Evolutionary conservation across 2,797 vertebrate genomes (phyloP).

Genomic region (Podargus strigoides): DNA sequence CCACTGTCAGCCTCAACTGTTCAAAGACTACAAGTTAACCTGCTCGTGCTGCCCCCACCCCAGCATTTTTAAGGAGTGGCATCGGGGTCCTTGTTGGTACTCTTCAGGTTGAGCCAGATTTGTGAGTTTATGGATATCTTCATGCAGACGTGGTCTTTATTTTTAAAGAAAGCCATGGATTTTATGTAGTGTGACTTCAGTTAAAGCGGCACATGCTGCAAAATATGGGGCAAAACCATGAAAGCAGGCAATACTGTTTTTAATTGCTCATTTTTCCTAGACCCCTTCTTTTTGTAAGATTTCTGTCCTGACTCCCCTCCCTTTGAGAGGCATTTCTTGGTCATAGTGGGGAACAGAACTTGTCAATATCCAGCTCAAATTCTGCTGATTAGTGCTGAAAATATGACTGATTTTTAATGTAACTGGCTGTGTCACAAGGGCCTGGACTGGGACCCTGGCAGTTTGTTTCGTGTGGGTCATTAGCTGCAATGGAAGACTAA

Average conservation of each 20-base stretch:
- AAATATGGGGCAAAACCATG: background rate
- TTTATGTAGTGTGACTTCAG: background rate
- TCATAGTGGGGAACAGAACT: background rate
- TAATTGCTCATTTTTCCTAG: background rate
- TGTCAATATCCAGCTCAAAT: background rate
- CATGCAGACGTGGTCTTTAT: background rate
- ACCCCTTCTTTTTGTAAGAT: background rate
- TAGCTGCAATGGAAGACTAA: background rate
- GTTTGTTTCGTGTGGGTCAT: background rate
- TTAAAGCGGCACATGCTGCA: background rate
- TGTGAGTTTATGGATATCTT: background rate
- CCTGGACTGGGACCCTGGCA: background rate
- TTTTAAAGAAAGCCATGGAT: background rate
- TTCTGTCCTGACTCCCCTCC: background rate
- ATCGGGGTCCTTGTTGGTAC: background rate
- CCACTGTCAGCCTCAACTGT: background rate
- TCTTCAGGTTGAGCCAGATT: background rate
- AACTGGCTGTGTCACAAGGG: background rate
- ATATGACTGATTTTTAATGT: background rate
- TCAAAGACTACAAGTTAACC: background rate
- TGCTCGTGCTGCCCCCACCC: rapidly evolving
- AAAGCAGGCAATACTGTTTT: background rate
- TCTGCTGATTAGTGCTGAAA: background rate
- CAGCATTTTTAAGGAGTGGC: background rate
- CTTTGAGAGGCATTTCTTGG: background rate